Percentiles rank a stretch among this genome's conserved stretches.
Evolutionary conservation across 2,797 vertebrate species (phyloP).

Genomic region (Rhinichthys osculus): DNA sequence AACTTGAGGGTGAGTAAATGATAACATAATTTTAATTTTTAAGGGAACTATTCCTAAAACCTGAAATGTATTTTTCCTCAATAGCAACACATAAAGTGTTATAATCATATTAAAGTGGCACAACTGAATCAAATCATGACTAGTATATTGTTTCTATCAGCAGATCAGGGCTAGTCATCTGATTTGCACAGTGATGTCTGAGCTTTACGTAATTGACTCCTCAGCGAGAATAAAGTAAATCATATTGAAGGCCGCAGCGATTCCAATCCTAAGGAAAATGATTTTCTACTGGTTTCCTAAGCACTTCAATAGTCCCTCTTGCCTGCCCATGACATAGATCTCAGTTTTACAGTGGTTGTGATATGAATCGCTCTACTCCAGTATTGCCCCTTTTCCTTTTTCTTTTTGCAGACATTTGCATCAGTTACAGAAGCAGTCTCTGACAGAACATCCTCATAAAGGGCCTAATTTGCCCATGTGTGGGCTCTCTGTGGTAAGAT

Average conservation of each 20-base stretch:
- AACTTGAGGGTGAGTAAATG: too few species aligned
- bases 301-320: background rate
- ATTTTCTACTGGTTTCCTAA: background rate
- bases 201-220: constrained; percentile 46
- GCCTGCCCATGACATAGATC: constrained; percentile 4
- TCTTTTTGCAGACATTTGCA: constrained; percentile 17
- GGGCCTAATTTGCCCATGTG: constrained; percentile 14
- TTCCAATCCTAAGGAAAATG: background rate
- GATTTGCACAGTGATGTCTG: constrained; percentile 51
- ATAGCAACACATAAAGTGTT: background rate
- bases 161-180: constrained; percentile 39
- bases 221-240: constrained; percentile 39
- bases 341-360: constrained; percentile 30
- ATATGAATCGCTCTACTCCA: constrained; percentile 24
- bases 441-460: constrained; percentile 40
- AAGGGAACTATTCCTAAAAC: too few species aligned
- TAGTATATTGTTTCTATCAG: constrained; percentile 27
- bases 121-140: constrained; percentile 5
- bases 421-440: constrained; percentile 12
- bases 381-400: constrained; percentile 6
- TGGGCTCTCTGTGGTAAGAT: constrained; percentile 23
- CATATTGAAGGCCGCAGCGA: background rate
- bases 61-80: too few species aligned
- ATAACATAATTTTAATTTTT: too few species aligned
- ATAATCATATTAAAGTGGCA: background rate